These are phyloP conservation scores for Thalassarche chlororhynchos DNA, from an alignment of 2,113 vertebrate genomes.

Conservation along the genomic window DNA sequence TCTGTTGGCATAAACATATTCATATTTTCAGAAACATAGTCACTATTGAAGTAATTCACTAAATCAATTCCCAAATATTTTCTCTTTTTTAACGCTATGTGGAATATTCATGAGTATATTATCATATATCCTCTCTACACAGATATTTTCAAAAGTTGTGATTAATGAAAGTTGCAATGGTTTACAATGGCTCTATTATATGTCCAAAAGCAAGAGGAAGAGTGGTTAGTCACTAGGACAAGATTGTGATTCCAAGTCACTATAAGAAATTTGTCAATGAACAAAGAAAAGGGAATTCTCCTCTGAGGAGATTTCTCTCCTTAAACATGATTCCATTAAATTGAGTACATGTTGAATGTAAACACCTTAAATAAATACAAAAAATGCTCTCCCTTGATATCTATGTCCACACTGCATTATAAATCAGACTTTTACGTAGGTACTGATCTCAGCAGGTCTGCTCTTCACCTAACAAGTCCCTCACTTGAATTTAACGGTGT, in stretches of 20 bases:
- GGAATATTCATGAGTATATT: neutral
- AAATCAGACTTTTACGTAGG: neutral
- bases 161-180: neutral
- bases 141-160: neutral
- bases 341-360: neutral
- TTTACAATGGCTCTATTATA: neutral
- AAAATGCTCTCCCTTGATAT: neutral
- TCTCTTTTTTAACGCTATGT: neutral
- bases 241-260: neutral
- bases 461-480: neutral
- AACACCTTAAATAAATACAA: neutral
- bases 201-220: neutral
- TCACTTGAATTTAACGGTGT: neutral
- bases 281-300: neutral
- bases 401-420: neutral
- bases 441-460: neutral
- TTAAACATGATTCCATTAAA: neutral
- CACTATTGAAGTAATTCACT: neutral
- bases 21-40: neutral
- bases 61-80: neutral
- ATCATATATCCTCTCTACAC: fast-evolving
- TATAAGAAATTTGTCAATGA: neutral
- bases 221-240: neutral
- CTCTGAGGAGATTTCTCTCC: neutral
- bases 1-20: neutral